Percentiles rank a stretch among this genome's conserved stretches.
phyloP scores from a whole-genome alignment of 1,140 invertebrate genomes.

The Drosophila orena region DNA sequence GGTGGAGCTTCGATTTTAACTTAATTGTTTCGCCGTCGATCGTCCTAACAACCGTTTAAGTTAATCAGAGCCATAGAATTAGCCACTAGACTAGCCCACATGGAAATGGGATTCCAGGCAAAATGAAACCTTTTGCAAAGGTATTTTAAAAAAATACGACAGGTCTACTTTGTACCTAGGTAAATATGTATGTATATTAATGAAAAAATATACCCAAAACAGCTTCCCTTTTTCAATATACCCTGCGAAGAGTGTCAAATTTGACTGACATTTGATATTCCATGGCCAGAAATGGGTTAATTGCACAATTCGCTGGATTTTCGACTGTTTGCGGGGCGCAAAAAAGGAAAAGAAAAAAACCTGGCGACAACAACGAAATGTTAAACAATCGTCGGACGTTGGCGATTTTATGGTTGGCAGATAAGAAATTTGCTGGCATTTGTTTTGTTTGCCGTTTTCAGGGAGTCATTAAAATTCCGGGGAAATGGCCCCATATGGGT shows the following conservation, averaged over 20 bases:
- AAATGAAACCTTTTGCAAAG: too few relatives aligned
- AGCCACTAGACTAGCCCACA: too few relatives aligned
- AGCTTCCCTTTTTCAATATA: not conserved
- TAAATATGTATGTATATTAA: not conserved
- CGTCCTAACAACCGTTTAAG: slow-evolving; percentile 27
- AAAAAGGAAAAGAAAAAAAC: slow-evolving; percentile 13
- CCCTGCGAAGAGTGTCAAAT: not conserved
- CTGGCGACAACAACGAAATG: slow-evolving; percentile 39
- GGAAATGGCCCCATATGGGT: slow-evolving; percentile 38
- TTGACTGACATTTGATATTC: slow-evolving; percentile 26
- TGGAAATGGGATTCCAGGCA: too few relatives aligned
- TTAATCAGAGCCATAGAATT: not conserved
- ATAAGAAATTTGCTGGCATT: slow-evolving; percentile 50
- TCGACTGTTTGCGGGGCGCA: slow-evolving; percentile 12
- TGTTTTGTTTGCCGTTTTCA: slow-evolving; percentile 45
- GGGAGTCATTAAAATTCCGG: slow-evolving; percentile 54
- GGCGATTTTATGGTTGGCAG: slow-evolving; percentile 49
- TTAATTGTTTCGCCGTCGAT: slow-evolving; percentile 34
- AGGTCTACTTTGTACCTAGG: too few relatives aligned
- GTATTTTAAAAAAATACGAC: too few relatives aligned
- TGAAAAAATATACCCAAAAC: not conserved
- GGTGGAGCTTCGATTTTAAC: slow-evolving; percentile 24
- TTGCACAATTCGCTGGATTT: slow-evolving; percentile 40
- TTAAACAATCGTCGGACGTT: slow-evolving; percentile 49
- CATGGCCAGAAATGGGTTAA: slow-evolving; percentile 35